phyloP scores from a whole-genome alignment of 2,797 vertebrate genomes.

The Peromyscus melanophrys region DNA sequence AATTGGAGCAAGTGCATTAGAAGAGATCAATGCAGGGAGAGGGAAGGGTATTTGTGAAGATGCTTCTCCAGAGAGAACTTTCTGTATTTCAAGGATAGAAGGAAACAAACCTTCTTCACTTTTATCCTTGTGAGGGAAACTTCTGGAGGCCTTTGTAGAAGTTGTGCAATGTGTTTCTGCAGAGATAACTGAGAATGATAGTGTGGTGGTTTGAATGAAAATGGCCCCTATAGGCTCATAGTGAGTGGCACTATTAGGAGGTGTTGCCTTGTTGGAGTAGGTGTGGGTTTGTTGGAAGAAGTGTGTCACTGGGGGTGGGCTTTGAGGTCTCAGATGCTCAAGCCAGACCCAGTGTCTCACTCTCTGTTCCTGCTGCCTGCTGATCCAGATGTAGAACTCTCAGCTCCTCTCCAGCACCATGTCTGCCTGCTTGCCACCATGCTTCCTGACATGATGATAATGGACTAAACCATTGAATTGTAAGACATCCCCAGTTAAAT shows the following conservation, averaged over 20 bases:
- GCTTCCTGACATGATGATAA: not conserved
- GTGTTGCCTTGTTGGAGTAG: not conserved
- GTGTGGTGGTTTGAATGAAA: not conserved
- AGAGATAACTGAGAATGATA: not conserved
- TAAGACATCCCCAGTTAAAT: not conserved
- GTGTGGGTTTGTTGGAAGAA: not conserved
- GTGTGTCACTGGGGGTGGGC: not conserved
- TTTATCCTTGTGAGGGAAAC: not conserved
- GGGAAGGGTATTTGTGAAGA: not conserved
- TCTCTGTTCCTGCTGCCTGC: not conserved
- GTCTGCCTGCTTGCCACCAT: not conserved
- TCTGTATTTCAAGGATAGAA: conserved; percentile 12
- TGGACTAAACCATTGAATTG: not conserved
- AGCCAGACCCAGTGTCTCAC: not conserved
- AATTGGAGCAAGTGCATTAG: not conserved
- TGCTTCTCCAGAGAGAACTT: conserved; percentile 49
- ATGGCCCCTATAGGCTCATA: not conserved
- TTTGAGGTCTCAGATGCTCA: not conserved
- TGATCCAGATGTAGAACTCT: not conserved
- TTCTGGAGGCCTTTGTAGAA: not conserved
- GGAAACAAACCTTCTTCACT: not conserved
- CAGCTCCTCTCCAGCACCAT: not conserved
- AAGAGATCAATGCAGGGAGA: not conserved
- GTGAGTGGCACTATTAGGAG: not conserved
- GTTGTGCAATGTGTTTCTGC: not conserved